Evolutionary conservation across 2,888 invertebrate species (phyloP), one percentile per base, ranked within the genome.

Genomic region (Taenaris catops): DNA sequence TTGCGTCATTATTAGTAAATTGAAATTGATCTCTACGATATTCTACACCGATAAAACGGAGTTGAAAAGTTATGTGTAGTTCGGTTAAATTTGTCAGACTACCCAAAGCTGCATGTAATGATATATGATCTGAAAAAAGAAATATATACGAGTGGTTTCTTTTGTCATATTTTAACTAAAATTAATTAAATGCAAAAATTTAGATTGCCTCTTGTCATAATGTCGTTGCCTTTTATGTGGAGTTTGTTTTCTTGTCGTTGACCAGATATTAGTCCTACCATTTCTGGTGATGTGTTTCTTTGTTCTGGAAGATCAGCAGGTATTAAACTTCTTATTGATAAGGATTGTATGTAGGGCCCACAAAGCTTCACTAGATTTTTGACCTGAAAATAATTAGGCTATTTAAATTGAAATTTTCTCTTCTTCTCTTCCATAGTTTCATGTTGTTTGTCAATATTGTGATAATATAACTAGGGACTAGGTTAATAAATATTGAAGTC

Each of bases 1-100:
- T 83, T 0, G 86, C 81, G 48, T 87, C 87, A 37, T 76, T 79
- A 33, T 69, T 78, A n/a, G 87, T 86, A 47, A 87, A 86, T 44
- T 81, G 83, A 53, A 84, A 86, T 51, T 87, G 86, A 50, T 86
- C 86, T 52, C 58, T 68, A 6, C 84, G 63, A 48, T 83, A 87
- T 18, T 74, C 62, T 7, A 72, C 62, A 19, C 80, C 83, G 19
- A 73, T 72, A 28, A 48, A 51, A 23, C 60, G 58, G 19, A 81
- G 51, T 52, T 84, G 86, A 48, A 70, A 87, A 1, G 81, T 81
- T 7, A 87, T 49, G 49, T 84, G 75, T 20, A 87, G 51, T 57
- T 87, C 87, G 1, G 64, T 63, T 46, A 87, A 67, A 49, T 83
- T 67, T 10, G 45, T 51, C 43, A 87, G 62, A 46, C 84, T 87